These are phyloP conservation scores for Danionella cerebrum DNA, from an alignment of 2,113 vertebrate genomes.

Conservation along the genomic window DNA sequence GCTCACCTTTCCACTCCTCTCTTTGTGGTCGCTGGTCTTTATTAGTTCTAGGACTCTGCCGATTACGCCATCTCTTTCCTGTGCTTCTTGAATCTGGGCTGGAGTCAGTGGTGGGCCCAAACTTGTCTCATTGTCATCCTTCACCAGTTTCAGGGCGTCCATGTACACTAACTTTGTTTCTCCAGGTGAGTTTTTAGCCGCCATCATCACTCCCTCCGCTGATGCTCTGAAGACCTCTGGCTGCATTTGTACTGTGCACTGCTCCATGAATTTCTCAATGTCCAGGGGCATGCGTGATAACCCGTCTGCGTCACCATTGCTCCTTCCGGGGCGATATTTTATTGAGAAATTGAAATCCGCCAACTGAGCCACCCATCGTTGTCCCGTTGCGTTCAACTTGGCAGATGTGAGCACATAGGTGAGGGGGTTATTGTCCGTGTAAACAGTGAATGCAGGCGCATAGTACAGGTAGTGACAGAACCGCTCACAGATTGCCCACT, in stretches of 20 bases:
- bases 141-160: background rate
- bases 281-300: slow-evolving; percentile 5
- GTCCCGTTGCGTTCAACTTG: slow-evolving; percentile 23
- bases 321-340: slow-evolving; percentile 9
- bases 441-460: background rate
- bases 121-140: background rate
- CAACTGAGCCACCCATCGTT: background rate
- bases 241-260: background rate
- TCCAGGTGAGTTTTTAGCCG: background rate
- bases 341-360: slow-evolving; percentile 19
- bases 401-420: slow-evolving; percentile 10
- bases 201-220: background rate
- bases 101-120: background rate
- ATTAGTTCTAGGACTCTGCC: background rate
- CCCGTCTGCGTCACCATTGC: slow-evolving; percentile 20
- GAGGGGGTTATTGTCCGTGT: background rate
- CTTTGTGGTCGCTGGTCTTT: background rate
- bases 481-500: background rate
- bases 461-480: background rate
- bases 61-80: slow-evolving; percentile 12
- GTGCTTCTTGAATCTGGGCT: slow-evolving; percentile 1
- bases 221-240: slow-evolving; percentile 3
- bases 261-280: slow-evolving; percentile 8
- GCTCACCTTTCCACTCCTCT: background rate
- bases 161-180: background rate